These are phyloP conservation scores for Morbakka virulenta DNA, from an alignment of 30 jellyfish, hydroid and myxozoan species.

Conservation along the genomic window DNA sequence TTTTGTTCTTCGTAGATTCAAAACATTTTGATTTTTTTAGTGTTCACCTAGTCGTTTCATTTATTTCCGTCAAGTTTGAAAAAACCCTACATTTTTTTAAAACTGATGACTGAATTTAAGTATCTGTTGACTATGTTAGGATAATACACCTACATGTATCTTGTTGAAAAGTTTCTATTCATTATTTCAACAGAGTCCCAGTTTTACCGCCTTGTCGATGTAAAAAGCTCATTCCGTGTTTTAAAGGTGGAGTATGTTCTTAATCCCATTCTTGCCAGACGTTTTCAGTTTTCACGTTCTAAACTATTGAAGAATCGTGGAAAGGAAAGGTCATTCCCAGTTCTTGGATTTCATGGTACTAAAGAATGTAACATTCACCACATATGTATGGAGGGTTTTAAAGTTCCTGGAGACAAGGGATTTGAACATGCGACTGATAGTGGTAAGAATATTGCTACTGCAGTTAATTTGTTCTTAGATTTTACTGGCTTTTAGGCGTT, in stretches of 20 bases:
- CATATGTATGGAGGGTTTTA: conserved; percentile 53
- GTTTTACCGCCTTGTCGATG: conserved; percentile 58
- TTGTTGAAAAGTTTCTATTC: not conserved
- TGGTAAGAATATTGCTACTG: conserved; percentile 22
- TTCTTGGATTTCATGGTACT: conserved; percentile 75
- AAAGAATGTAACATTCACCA: conserved; percentile 49
- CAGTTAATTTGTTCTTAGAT: too few species aligned
- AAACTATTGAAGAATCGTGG: conserved; percentile 45
- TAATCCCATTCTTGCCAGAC: conserved; percentile 39
- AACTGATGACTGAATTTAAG: too few species aligned
- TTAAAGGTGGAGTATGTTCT: conserved; percentile 69
- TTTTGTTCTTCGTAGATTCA: too few species aligned
- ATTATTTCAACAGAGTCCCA: conserved; percentile 49
- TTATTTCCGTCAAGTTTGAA: too few species aligned
- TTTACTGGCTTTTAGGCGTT: too few species aligned
- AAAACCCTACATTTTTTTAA: too few species aligned
- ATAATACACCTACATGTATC: not conserved
- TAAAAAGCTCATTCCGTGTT: conserved; percentile 53
- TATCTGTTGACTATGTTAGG: too few species aligned
- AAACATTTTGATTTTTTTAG: too few species aligned
- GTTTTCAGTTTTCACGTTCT: conserved; percentile 40
- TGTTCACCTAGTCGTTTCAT: too few species aligned
- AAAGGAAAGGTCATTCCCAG: conserved; percentile 47
- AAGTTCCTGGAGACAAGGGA: conserved; percentile 72
- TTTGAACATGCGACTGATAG: conserved; percentile 70